These are phyloP conservation scores for Dendropsophus ebraccatus DNA, from an alignment of 2,113 vertebrate genomes.

Conservation along the genomic window DNA sequence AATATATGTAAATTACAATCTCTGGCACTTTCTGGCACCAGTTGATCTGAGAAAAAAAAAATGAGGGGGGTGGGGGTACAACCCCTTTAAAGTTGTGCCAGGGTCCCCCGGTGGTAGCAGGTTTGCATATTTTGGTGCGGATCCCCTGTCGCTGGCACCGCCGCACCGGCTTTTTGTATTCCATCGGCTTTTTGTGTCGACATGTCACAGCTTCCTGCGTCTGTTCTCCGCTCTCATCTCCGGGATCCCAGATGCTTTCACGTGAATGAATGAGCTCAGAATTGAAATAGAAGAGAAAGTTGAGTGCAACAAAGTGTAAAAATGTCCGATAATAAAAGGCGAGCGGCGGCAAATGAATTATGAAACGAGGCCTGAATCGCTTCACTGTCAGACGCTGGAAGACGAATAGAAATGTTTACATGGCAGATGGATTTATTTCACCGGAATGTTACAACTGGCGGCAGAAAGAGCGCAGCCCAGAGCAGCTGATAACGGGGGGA, in stretches of 20 bases:
- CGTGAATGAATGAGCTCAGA: conserved; percentile 68
- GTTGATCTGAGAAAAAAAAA: too few species aligned
- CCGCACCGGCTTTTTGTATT: conserved; percentile 15
- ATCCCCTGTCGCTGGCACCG: conserved; percentile 17
- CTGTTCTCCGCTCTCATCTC: conserved; percentile 37
- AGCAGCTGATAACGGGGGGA: neutral
- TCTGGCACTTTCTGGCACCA: too few species aligned
- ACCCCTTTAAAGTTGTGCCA: neutral
- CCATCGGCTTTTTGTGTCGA: conserved; percentile 28
- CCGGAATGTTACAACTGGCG: neutral
- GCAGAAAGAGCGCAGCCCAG: neutral
- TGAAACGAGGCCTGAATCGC: conserved; percentile 67
- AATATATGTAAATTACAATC: too few species aligned
- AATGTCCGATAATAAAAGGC: conserved; percentile 71
- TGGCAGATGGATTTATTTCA: conserved; percentile 61
- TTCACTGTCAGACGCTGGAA: conserved; percentile 74
- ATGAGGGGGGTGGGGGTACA: too few species aligned
- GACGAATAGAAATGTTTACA: conserved; percentile 61
- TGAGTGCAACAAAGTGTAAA: conserved; percentile 69
- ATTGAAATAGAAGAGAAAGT: conserved; percentile 67
- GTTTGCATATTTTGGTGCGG: conserved; percentile 20
- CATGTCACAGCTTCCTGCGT: conserved; percentile 12
- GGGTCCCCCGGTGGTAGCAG: neutral
- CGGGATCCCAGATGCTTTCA: conserved; percentile 34
- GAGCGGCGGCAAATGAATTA: conserved; percentile 73